A percentile compares a stretch with the other conserved stretches of the same genome.
Conservation (phyloP, 2,113 vertebrate species). For the Colinus virginianus region DNA sequence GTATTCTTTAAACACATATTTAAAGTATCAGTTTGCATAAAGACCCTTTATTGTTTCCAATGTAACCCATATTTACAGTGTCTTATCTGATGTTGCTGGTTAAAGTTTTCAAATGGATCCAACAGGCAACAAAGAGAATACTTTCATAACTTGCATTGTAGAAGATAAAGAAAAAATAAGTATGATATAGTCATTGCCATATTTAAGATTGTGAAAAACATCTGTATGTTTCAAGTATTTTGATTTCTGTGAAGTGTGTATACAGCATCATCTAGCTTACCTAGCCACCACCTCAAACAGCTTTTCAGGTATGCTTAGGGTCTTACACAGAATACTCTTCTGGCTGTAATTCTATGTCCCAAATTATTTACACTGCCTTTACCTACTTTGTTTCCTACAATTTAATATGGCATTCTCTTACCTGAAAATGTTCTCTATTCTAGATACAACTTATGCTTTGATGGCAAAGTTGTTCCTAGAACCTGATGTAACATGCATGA, state of each 20-base stretch:
- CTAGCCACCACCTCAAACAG: not conserved
- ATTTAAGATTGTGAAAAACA: not conserved
- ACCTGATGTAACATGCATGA: not conserved
- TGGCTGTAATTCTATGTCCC: not conserved
- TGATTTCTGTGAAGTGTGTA: not conserved
- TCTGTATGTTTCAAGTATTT: not conserved
- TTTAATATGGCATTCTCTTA: not conserved
- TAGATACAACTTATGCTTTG: not conserved
- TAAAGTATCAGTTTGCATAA: not conserved
- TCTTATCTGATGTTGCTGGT: not conserved
- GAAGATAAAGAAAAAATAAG: not conserved
- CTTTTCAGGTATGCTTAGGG: not conserved
- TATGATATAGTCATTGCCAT: not conserved
- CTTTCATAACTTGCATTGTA: not conserved
- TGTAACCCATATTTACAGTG: not conserved
- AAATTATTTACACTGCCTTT: not conserved
- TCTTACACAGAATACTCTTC: accelerated
- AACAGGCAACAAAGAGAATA: not conserved
- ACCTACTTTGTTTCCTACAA: not conserved
- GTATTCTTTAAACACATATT: not conserved
- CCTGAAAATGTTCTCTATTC: not conserved
- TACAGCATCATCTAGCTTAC: not conserved
- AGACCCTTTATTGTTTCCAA: not conserved
- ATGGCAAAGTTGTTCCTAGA: not conserved
- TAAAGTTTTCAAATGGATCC: not conserved